Evolutionary conservation across 2,888 invertebrate genomes (phyloP).

Genomic region (Nymphalis polychloros): DNA sequence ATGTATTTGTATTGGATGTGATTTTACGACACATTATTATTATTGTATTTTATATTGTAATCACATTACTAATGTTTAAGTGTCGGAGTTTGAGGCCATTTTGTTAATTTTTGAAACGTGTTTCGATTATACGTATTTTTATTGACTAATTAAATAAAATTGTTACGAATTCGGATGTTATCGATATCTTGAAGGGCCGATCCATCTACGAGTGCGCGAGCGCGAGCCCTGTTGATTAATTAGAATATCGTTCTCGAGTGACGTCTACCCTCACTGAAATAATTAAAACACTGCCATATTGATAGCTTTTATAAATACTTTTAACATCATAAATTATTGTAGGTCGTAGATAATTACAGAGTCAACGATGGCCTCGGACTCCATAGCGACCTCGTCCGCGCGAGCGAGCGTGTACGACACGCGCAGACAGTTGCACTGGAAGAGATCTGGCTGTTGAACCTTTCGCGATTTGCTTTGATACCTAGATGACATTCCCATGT

Average conservation of each 20-base stretch:
- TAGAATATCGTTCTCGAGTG: background rate
- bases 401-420: background rate
- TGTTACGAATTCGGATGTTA: background rate
- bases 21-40: conserved; percentile 46
- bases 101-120: conserved; percentile 14
- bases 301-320: conserved; percentile 18
- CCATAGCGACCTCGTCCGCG: background rate
- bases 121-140: background rate
- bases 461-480: background rate
- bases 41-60: conserved; percentile 42
- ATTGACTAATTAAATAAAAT: background rate
- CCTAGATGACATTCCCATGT: background rate
- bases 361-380: conserved; percentile 12
- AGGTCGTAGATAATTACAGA: background rate
- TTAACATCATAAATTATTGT: too few species aligned
- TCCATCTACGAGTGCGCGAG: too few species aligned
- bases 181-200: background rate
- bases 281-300: conserved; percentile 25
- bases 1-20: conserved; percentile 49
- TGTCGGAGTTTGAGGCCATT: conserved; percentile 59
- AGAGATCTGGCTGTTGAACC: background rate
- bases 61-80: conserved; percentile 13
- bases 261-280: background rate
- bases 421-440: too few species aligned
- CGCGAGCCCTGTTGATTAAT: too few species aligned